A percentile compares a stretch with the other conserved stretches of the same genome.
Conservation (phyloP, 2,113 vertebrate species). For the Corapipo altera region DNA sequence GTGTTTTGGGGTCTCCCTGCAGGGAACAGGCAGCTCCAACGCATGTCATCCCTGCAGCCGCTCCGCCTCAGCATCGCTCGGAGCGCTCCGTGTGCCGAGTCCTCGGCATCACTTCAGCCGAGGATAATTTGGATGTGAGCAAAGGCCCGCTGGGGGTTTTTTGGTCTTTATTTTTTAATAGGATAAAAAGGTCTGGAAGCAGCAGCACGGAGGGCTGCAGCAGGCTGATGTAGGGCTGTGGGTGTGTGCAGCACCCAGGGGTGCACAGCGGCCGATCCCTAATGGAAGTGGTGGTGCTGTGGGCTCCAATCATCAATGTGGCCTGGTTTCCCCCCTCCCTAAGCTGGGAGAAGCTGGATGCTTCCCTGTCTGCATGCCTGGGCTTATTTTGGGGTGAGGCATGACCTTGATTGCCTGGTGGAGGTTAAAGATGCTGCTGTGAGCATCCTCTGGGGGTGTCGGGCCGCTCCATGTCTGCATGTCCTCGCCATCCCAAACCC, state of each 20-base stretch:
- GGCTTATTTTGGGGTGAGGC: neutral
- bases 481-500: neutral
- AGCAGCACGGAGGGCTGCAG: neutral
- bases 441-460: neutral
- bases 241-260: neutral
- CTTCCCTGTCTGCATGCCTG: neutral
- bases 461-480: neutral
- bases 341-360: neutral
- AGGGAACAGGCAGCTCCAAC: neutral
- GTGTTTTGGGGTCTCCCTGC: neutral
- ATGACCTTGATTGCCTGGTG: neutral
- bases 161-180: neutral
- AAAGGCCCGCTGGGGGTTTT: neutral
- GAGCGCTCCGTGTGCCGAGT: neutral
- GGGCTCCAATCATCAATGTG: neutral
- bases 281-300: neutral
- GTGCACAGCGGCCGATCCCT: rapidly evolving
- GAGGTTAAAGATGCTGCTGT: neutral
- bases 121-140: neutral
- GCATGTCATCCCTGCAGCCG: rapidly evolving
- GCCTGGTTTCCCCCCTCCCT: neutral
- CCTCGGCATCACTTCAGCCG: neutral
- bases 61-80: rapidly evolving
- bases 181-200: neutral
- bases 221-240: neutral